These are phyloP conservation scores for Sturnus vulgaris DNA, from an alignment of 2,113 vertebrate genomes.

Conservation along the genomic window DNA sequence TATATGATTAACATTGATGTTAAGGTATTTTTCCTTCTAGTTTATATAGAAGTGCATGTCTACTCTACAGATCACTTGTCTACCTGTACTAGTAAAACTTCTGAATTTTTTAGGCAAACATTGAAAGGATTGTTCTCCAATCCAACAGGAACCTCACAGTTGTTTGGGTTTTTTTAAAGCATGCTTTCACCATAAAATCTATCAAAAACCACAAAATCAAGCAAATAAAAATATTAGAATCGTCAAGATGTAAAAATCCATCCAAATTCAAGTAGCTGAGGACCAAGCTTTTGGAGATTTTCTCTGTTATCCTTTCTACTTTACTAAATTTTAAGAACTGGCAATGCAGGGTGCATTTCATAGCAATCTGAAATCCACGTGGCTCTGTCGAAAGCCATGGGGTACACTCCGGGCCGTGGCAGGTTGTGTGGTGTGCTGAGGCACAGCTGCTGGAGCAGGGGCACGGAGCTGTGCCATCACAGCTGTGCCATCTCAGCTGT, in stretches of 20 bases:
- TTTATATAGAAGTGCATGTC: not conserved
- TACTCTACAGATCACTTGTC: not conserved
- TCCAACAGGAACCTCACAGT: not conserved
- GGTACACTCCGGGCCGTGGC: not conserved
- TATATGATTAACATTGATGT: not conserved
- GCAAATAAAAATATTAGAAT: not conserved
- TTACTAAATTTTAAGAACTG: not conserved
- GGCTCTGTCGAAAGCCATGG: not conserved
- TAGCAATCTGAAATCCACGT: not conserved
- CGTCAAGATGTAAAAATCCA: not conserved
- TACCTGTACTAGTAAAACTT: not conserved
- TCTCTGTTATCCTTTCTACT: not conserved
- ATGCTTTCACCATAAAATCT: not conserved
- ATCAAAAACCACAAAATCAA: not conserved
- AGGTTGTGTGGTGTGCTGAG: not conserved
- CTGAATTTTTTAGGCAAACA: not conserved
- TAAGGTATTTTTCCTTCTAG: not conserved
- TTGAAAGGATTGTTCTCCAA: not conserved
- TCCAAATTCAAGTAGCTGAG: not conserved
- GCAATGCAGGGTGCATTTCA: not conserved
- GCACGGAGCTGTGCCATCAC: fast-evolving
- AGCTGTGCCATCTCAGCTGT: not conserved
- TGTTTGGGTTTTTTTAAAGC: not conserved
- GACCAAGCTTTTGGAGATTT: not conserved
- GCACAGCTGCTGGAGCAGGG: not conserved